Base-by-base conservation (phyloP, 37 sponge, comb jelly and placozoan species). In the Dysidea cf. avara region DNA sequence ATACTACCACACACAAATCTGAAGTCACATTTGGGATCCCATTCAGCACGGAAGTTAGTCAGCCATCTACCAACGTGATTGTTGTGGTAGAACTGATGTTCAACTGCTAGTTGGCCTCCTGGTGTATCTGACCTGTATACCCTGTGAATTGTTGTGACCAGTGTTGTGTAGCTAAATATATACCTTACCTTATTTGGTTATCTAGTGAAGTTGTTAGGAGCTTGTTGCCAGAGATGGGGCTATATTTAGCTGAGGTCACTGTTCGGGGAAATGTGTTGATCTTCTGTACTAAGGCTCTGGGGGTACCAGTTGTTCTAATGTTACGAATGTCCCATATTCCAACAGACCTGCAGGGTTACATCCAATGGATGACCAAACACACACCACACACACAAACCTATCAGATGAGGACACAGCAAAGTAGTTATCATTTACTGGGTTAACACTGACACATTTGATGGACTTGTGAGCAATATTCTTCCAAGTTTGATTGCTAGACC, bases 41-140 rank as follows among this genome's bases (percentile, higher is more conserved):
- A 80, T 16, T 32, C 38, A 26, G 81, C 81, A 48, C 48, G 55
- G 64, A 80, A 80, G 33, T 70, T 70, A 21, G 81, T 80, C 17
- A 80, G 64, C 81, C 81, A 80, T 18, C 81, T 70, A 13, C 81
- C 81, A 0, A 61, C 61, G 31, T 80, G 43, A 37, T 80, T 80
- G 53, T 48, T 33, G 46, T 80, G 81, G 2, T 25, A 30, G 28
- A 60, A 24, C 33, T 9, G 25, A 24, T 26, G 30, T 50, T 13
- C 3, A 1, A 60, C 32, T 26, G 18, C 26, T 1, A 31, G 29
- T 3, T 60, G 32, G 17, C 32, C 29, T 21, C 61, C 28, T n/a
- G 61, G 61, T 33, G 61, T 60, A 26, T 60, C 61, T 33, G 32
- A 33, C 16, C 22, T 21, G 61, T 25, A 21, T 3, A 60, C 61